A percentile compares a stretch with the other conserved stretches of the same genome.
Evolutionary conservation across 1,140 invertebrate genomes (phyloP).

Genomic region (Drosophila pseudoobscura): DNA sequence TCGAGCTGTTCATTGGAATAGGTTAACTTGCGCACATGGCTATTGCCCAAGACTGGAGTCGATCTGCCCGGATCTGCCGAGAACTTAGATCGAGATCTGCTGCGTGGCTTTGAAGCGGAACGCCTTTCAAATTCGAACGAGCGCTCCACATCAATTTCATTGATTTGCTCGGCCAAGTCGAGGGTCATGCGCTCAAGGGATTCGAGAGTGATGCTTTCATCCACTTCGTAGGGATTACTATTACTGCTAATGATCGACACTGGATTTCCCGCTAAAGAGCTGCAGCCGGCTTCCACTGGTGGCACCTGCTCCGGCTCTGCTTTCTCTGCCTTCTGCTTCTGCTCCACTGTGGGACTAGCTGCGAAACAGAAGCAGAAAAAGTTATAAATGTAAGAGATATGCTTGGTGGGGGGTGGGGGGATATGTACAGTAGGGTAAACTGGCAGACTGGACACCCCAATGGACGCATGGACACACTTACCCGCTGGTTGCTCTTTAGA

Average conservation of each 20-base stretch:
- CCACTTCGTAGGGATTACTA: slow-evolving; percentile 29
- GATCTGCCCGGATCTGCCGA: slow-evolving; percentile 2
- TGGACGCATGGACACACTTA: slow-evolving; percentile 53
- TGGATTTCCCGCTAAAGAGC: slow-evolving; percentile 18
- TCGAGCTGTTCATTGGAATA: slow-evolving; percentile 60
- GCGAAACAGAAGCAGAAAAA: slow-evolving; percentile 48
- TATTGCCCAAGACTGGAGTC: background rate
- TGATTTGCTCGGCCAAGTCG: slow-evolving; percentile 55
- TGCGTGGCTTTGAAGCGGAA: slow-evolving; percentile 57
- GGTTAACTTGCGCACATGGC: slow-evolving; percentile 60
- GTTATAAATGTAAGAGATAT: slow-evolving; percentile 50
- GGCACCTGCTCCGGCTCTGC: background rate
- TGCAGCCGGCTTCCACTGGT: background rate
- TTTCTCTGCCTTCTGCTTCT: slow-evolving; percentile 5
- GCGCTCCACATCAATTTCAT: slow-evolving; percentile 59
- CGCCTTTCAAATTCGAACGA: slow-evolving; percentile 57
- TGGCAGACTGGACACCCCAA: slow-evolving; percentile 16
- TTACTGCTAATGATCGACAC: slow-evolving; percentile 9
- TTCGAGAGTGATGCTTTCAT: slow-evolving; percentile 50
- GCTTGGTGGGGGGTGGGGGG: too few species aligned
- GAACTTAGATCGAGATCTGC: slow-evolving; percentile 40
- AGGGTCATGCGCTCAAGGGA: slow-evolving; percentile 50
- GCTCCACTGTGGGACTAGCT: slow-evolving; percentile 37
- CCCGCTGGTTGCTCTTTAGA: slow-evolving; percentile 44
- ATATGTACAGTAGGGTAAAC: background rate